phyloP scores from a whole-genome alignment of 1,140 invertebrate genomes.

The Philotrypesis tridentata region DNA sequence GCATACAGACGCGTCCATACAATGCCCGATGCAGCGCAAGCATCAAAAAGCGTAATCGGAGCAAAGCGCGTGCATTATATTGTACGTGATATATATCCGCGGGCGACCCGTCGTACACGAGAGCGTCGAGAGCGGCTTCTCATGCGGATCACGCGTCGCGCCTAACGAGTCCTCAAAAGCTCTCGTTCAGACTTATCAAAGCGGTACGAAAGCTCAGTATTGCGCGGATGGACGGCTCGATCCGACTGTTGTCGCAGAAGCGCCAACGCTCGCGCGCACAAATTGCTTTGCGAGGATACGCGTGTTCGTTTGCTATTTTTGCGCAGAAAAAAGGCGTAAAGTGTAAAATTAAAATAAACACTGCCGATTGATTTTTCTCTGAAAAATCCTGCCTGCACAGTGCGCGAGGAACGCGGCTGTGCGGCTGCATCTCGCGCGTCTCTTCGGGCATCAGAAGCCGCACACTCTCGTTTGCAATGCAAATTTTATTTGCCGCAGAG shows the following conservation, averaged over 20 bases:
- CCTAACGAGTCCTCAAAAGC: slow-evolving; percentile 60
- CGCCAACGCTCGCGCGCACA: neutral
- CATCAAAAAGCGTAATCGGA: slow-evolving; percentile 9
- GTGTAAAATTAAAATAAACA: too few species aligned
- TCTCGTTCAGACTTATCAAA: slow-evolving; percentile 34
- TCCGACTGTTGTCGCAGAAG: neutral
- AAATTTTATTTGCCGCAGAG: neutral
- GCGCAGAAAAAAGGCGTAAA: too few species aligned
- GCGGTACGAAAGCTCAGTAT: neutral
- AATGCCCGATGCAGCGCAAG: neutral
- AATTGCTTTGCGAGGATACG: neutral
- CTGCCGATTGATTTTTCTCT: too few species aligned
- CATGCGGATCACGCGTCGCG: slow-evolving; percentile 61
- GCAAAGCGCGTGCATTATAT: slow-evolving; percentile 7
- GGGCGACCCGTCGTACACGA: slow-evolving; percentile 8
- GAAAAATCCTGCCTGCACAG: too few species aligned
- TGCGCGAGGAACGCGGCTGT: too few species aligned
- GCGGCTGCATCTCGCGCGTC: too few species aligned
- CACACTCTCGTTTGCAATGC: neutral
- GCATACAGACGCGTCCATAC: neutral
- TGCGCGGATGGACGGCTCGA: neutral
- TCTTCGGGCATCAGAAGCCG: too few species aligned
- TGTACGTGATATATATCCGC: too few species aligned
- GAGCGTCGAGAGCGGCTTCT: neutral
- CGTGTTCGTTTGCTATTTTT: too few species aligned